A percentile compares a stretch with the other conserved stretches of the same genome.
Conservation (phyloP, 2,113 vertebrate species). For the Sterrhoptilus dennistouni region DNA sequence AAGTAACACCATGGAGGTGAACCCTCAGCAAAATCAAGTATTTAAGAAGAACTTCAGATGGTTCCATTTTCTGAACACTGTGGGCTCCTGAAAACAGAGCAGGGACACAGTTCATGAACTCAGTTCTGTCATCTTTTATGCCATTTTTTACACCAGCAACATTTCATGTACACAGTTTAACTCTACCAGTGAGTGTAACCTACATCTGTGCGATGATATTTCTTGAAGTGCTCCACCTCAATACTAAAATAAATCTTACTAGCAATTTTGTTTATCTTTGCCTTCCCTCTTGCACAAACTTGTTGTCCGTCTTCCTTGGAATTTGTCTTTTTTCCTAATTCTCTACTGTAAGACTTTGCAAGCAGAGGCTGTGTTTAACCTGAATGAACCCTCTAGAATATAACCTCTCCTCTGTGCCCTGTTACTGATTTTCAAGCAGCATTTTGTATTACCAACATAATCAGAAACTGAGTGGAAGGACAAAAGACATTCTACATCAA, state of each 20-base stretch:
- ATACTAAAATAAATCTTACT: neutral
- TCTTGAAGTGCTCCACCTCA: neutral
- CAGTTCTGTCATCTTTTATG: neutral
- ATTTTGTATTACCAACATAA: neutral
- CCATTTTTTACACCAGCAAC: neutral
- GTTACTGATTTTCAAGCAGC: neutral
- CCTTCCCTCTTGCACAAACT: neutral
- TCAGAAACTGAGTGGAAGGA: neutral
- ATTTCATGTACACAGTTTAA: neutral
- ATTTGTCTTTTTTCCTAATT: neutral
- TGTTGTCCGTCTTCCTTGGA: neutral
- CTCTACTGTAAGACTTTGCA: neutral
- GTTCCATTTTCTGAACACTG: neutral
- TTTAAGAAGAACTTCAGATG: neutral
- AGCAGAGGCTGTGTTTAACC: neutral
- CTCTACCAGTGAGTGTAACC: neutral
- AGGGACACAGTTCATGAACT: neutral
- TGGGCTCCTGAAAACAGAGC: neutral
- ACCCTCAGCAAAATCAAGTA: neutral
- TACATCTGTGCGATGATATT: accelerated
- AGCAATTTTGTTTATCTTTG: neutral
- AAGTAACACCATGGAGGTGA: neutral
- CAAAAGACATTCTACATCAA: neutral
- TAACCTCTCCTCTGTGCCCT: neutral
- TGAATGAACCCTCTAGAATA: neutral